Conservation (phyloP, 2,797 vertebrate species). For the Miichthys miiuy region DNA sequence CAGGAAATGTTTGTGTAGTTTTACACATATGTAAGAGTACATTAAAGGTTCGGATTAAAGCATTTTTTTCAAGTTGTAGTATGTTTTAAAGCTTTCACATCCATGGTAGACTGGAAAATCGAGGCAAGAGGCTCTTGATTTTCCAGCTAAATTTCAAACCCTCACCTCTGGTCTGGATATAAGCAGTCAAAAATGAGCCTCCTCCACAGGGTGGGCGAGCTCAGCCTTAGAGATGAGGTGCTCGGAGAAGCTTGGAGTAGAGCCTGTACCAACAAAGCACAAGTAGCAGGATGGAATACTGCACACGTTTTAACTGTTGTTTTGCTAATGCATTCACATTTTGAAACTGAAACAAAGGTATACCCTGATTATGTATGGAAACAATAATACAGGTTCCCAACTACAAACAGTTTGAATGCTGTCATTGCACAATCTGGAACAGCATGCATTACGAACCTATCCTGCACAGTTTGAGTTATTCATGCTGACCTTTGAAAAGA, state of each 20-base stretch:
- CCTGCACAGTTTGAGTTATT: constrained; percentile 22
- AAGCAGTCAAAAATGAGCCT: too few relatives aligned
- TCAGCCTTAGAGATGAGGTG: too few relatives aligned
- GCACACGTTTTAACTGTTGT: background rate
- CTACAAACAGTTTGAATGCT: background rate
- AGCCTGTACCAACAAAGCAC: background rate
- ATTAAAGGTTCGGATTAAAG: background rate
- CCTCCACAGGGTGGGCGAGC: too few relatives aligned
- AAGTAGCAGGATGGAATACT: background rate
- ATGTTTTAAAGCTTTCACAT: background rate
- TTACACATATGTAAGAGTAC: background rate
- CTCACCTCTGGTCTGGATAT: too few relatives aligned
- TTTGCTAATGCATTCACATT: background rate
- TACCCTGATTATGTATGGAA: background rate
- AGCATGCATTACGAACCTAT: background rate
- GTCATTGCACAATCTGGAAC: background rate
- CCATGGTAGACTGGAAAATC: too few relatives aligned
- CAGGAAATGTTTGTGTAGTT: background rate
- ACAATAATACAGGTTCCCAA: background rate
- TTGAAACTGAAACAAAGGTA: constrained; percentile 3
- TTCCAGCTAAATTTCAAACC: too few relatives aligned
- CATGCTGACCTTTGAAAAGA: constrained; percentile 45
- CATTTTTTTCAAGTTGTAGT: background rate
- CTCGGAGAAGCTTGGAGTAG: too few relatives aligned
- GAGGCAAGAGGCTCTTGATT: too few relatives aligned